phyloP scores from a whole-genome alignment of 2,888 invertebrate species.

The Fragum sueziense region DNA sequence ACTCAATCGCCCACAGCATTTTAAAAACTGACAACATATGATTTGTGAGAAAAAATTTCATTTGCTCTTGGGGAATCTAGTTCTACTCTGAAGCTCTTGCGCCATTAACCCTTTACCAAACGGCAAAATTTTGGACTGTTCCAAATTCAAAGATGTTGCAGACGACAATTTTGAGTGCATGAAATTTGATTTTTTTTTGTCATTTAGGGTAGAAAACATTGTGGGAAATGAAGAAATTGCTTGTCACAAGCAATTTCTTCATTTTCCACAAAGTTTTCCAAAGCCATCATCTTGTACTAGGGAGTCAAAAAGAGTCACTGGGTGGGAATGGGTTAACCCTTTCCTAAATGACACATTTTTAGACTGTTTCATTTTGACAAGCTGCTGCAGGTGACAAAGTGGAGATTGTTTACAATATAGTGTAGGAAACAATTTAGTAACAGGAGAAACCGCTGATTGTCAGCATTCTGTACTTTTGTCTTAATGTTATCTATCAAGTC shows the following conservation, averaged over 20 bases:
- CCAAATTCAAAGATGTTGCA: too few species aligned
- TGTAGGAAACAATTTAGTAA: not conserved
- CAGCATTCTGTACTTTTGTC: not conserved
- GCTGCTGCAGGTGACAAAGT: not conserved
- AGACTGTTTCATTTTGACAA: not conserved
- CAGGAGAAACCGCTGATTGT: not conserved
- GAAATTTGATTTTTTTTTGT: too few species aligned
- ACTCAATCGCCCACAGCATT: too few species aligned
- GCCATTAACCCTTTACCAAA: too few species aligned
- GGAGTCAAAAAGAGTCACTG: too few species aligned
- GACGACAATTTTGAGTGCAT: too few species aligned
- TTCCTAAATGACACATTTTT: too few species aligned
- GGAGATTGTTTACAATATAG: not conserved
- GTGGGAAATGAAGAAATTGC: conserved; percentile 5
- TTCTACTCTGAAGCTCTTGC: not conserved
- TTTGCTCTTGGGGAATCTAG: not conserved
- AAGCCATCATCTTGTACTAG: too few species aligned
- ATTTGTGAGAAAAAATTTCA: not conserved
- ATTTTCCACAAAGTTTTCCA: too few species aligned
- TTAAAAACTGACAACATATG: not conserved
- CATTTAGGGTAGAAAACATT: not conserved
- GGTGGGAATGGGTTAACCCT: too few species aligned
- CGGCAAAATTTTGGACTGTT: too few species aligned
- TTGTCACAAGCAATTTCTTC: not conserved
- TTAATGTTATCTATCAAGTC: too few species aligned